Conservation (phyloP, 1,140 invertebrate species). For the Onthophagus taurus region DNA sequence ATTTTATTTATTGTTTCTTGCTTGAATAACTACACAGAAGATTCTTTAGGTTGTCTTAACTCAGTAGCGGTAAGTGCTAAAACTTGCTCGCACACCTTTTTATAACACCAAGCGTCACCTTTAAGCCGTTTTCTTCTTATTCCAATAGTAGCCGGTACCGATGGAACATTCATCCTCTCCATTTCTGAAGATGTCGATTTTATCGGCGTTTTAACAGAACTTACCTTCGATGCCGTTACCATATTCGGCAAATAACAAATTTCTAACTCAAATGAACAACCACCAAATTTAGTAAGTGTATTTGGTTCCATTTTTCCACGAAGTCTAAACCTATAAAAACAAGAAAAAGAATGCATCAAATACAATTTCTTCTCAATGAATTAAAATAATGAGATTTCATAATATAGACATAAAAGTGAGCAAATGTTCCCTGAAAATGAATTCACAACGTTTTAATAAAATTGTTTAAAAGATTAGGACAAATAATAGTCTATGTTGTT, state of each 20-base stretch:
- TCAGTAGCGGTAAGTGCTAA: slow-evolving; percentile 49
- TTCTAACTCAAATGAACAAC: slow-evolving; percentile 70
- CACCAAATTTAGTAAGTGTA: slow-evolving; percentile 33
- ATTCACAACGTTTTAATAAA: too few relatives aligned
- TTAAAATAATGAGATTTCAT: background rate
- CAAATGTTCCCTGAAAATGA: too few relatives aligned
- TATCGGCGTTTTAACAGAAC: slow-evolving; percentile 19
- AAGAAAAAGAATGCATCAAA: slow-evolving; percentile 14
- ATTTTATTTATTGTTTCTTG: too few relatives aligned
- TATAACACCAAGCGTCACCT: slow-evolving; percentile 80
- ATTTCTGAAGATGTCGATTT: background rate
- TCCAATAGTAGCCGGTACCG: slow-evolving; percentile 44
- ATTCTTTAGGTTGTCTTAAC: slow-evolving; percentile 27
- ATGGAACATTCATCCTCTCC: background rate
- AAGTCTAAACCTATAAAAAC: slow-evolving; percentile 51
- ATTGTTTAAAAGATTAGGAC: too few relatives aligned
- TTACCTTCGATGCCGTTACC: slow-evolving; percentile 20
- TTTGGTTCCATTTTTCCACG: slow-evolving; percentile 48
- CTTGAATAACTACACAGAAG: slow-evolving; percentile 26
- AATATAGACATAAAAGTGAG: too few relatives aligned
- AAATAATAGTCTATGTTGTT: too few relatives aligned
- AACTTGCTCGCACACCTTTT: slow-evolving; percentile 76
- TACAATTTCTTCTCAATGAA: background rate
- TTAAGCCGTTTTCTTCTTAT: slow-evolving; percentile 69
- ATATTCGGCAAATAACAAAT: slow-evolving; percentile 53